A percentile compares a stretch with the other conserved stretches of the same genome.
Evolutionary conservation across 1,140 invertebrate species (phyloP).

Genomic region (Rhopalosiphum maidis): DNA sequence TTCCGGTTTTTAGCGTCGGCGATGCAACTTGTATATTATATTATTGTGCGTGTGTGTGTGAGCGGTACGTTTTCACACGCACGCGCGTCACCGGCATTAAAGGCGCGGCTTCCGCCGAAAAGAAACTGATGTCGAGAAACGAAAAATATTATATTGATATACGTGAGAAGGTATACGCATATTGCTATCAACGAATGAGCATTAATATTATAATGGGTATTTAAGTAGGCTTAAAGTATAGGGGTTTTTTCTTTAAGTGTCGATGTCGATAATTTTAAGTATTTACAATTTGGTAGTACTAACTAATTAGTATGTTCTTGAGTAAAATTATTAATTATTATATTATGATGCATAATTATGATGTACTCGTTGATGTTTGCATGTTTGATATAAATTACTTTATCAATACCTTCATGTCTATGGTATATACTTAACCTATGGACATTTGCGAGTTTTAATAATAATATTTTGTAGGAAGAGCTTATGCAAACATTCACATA

Average conservation of each 20-base stretch:
- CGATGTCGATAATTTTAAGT: neutral
- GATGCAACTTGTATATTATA: neutral
- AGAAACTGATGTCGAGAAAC: neutral
- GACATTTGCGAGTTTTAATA: neutral
- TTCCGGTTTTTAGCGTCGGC: conserved; percentile 47
- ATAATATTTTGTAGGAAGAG: neutral
- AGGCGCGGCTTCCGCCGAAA: conserved; percentile 40
- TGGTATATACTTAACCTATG: neutral
- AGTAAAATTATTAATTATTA: neutral
- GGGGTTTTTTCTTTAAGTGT: neutral
- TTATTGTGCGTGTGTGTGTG: neutral
- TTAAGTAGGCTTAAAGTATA: neutral
- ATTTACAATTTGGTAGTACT: neutral
- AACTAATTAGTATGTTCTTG: neutral
- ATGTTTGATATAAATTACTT: neutral
- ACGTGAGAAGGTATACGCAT: neutral
- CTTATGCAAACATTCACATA: neutral
- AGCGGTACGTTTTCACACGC: conserved; percentile 46
- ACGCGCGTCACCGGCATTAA: neutral
- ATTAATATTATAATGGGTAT: neutral
- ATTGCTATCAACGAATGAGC: neutral
- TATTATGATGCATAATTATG: too few species aligned
- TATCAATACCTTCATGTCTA: neutral
- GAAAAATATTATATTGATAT: neutral
- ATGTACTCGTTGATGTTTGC: neutral